Base-by-base conservation (phyloP, 2,888 invertebrate genomes). In the Nymphalis urticae region DNA sequence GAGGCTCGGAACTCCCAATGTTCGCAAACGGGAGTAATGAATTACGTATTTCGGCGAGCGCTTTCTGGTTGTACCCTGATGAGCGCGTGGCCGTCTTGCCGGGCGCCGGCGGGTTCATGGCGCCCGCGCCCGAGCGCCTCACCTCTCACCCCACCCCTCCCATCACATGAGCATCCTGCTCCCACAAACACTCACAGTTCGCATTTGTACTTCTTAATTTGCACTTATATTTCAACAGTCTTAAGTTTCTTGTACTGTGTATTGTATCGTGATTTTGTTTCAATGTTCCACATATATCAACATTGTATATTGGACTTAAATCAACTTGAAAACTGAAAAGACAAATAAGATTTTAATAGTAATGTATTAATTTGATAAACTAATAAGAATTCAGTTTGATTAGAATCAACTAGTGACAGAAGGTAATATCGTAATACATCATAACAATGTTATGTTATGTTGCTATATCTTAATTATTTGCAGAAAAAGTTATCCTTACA, bases 21-120 rank as follows among this genome's bases (percentile, higher is more conserved):
- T 96, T 96, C 66, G 96, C 96, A 86, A 96, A 97, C 65, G 97
- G 97, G 80, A 96, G 93, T 79, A 97, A 89, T 71, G 97, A 96
- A 87, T 96, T 96, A 79, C 97, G 94, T 82, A 97, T 97, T 90
- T 97, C 96, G 90, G 96, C 96, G 89, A 97, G 94, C 85, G 97
- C 97, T 93, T 97, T 96, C 90, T 96, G 96, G 91, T 96, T 96
- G 91, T 97, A 97, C 92, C 96, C 96, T 93, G 95, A 94, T 86
- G 94, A 94, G 92, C 95, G 95, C 93, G 94, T 94, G 90, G 94
- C 94, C 92, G 95, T 89, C 88, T 93, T 93, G 89, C 91, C 91
- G 90, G 93, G 92, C 88, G 94, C 93, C 89, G 93, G 94, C 88
- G 94, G 93, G 93, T 94, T 94, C 94, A 94, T 94, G 89, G 90